Evolutionary conservation across 2,797 vertebrate genomes (phyloP), one percentile per base, ranked within the genome.

Genomic region (Hyperoplus immaculatus): DNA sequence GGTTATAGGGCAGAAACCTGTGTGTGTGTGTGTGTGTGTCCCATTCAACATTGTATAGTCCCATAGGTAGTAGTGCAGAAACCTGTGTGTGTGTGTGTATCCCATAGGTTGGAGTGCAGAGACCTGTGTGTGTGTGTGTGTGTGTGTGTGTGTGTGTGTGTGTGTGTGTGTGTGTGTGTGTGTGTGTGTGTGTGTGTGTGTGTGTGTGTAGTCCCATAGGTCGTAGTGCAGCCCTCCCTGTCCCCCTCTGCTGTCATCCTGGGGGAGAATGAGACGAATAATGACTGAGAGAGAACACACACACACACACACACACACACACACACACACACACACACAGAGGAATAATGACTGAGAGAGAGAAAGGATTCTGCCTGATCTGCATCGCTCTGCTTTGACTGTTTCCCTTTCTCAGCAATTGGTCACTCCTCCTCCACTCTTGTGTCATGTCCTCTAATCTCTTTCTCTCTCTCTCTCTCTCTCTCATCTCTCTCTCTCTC

Each of bases 371-470:
- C 83, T 79, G 88, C 87, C 74, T 85, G 54, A 84, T 88, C 58
- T 80, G 85, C 83, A 80, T 16, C 15, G 39, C 68, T 84, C 69
- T 69, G 56, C 63, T 62, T 67, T 47, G 29, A 29, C 29, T 29
- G 51, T 78, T 63, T 76, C 66, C 78, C 74, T 60, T 71, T 54
- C 61, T 79, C 77, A 75, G 82, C 88, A 78, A 75, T 88, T 85
- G 81, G 75, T 87, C 84, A 64, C 75, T 74, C 68, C 29, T 29
- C 29, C 5, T 84, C 63, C 47, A 51, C 76, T 81, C 81, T 46
- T 88, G 81, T 76, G 72, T 89, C 83, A 81, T 77, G 61, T 77
- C 78, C 76, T 57, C 75, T 85, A 77, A 86, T 81, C 79, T 78
- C 82, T 56, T 36, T 46, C 74, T 4, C 71, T 49, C 58, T 45